Evolutionary conservation across 2,113 vertebrate genomes (phyloP).

Genomic region (Merops nubicus): DNA sequence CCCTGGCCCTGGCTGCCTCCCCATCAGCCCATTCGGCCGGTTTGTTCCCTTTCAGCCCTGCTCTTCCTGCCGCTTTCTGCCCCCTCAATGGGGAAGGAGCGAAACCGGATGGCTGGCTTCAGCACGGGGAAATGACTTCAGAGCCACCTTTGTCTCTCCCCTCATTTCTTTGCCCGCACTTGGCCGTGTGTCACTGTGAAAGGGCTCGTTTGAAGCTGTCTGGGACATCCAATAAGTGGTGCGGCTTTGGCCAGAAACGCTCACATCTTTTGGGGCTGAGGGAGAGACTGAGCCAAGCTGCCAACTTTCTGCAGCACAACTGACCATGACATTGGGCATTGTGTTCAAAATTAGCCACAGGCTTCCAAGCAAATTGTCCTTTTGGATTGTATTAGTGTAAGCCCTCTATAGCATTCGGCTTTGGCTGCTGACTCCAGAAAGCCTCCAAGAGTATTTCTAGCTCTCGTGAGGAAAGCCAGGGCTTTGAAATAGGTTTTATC

Average conservation of each 20-base stretch:
- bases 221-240: slow-evolving; percentile 64
- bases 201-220: slow-evolving; percentile 67
- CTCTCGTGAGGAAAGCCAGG: background rate
- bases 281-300: slow-evolving; percentile 64
- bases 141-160: slow-evolving; percentile 81
- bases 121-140: slow-evolving; percentile 87
- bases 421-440: slow-evolving; percentile 27
- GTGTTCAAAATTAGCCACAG: slow-evolving; percentile 75
- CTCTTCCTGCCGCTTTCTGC: slow-evolving; percentile 91
- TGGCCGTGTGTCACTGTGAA: slow-evolving; percentile 84
- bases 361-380: slow-evolving; percentile 78
- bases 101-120: slow-evolving; percentile 86
- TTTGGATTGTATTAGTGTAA: slow-evolving; percentile 74
- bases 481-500: slow-evolving; percentile 1
- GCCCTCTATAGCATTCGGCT: slow-evolving; percentile 57
- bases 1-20: slow-evolving; percentile 67
- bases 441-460: background rate
- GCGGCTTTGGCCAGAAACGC: slow-evolving; percentile 62
- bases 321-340: slow-evolving; percentile 73
- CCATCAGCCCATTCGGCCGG: slow-evolving; percentile 82
- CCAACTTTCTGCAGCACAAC: slow-evolving; percentile 69
- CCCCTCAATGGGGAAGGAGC: slow-evolving; percentile 86
- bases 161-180: slow-evolving; percentile 78
- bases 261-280: slow-evolving; percentile 65
- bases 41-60: slow-evolving; percentile 84